Percentiles rank a stretch among this genome's conserved stretches.
Evolutionary conservation across 2,797 vertebrate genomes (phyloP).

Genomic region (Phataginus tricuspis): DNA sequence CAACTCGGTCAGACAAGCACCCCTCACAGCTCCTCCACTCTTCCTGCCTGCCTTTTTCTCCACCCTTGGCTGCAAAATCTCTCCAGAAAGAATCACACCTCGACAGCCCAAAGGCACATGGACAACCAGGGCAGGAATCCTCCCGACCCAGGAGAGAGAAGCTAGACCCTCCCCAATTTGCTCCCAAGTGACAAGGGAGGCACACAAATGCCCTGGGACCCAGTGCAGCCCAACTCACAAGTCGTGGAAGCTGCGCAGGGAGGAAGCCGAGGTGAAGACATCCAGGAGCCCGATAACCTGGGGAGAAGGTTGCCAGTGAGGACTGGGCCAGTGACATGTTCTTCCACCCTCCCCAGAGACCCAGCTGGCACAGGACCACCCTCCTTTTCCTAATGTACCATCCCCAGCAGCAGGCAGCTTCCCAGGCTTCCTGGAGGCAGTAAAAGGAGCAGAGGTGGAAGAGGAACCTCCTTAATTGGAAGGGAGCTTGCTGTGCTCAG

Average conservation of each 20-base stretch:
- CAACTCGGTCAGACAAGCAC: not conserved
- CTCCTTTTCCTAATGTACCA: not conserved
- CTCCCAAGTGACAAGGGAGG: not conserved
- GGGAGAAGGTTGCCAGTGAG: slow-evolving; percentile 67
- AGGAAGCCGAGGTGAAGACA: slow-evolving; percentile 93
- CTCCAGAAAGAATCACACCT: not conserved
- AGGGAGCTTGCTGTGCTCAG: not conserved
- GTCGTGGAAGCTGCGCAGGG: slow-evolving; percentile 93
- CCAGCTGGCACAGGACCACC: not conserved
- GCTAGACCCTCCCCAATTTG: not conserved
- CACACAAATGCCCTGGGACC: not conserved
- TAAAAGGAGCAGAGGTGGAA: not conserved
- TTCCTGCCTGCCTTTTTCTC: not conserved
- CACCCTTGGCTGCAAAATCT: not conserved
- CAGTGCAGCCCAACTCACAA: slow-evolving; percentile 91
- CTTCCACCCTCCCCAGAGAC: too few species aligned
- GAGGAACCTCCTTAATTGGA: not conserved
- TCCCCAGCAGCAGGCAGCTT: not conserved
- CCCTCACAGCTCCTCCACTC: not conserved
- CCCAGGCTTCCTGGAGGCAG: not conserved
- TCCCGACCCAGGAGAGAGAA: not conserved
- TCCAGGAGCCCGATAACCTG: slow-evolving; percentile 97
- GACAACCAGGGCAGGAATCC: not conserved
- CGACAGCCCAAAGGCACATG: not conserved
- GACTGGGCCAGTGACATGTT: not conserved